Base-by-base conservation (phyloP, 2,888 invertebrate genomes). In the Morpho deidamia region DNA sequence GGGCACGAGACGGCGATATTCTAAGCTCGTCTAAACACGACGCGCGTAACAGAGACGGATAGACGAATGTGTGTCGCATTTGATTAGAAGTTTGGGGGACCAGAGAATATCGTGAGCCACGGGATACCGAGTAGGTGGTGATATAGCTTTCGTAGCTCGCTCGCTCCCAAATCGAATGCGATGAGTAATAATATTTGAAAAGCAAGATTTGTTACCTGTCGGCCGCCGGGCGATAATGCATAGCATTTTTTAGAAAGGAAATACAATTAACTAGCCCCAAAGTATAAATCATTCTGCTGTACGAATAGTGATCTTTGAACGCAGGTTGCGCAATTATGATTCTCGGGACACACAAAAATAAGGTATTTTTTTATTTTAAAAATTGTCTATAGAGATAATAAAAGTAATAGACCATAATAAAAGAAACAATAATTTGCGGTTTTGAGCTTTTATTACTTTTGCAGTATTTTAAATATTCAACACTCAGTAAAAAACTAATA, bases 141-240 rank as follows among this genome's bases (percentile, higher is more conserved):
- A 87, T 89, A 88, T 88, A 90, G 86, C 87, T 88, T 89, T 83
- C 84, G 86, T 82, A 84, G 85, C 65, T 63, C 77, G 81, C 78
- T 76, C 80, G 83, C 77, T 87, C 83, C 85, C 83, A 86, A 87
- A 87, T 87, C 87, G 83, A 85, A 85, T 82, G 73, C 89, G 89
- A 87, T 89, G 89, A 89, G 86, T 89, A 88, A 86, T 86, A 87
- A 82, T 89, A 87, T 88, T 87, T 85, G 85, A 87, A 86, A 88
- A 85, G 81, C 78, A 82, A 87, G 89, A 88, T 87, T 88, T 89
- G 85, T 86, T 88, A 87, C 89, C 89, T 89, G 89, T 86, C 87
- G 78, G 76, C 83, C 83, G 81, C 70, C 73, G 70, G 70, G 72
- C 86, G 87, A 86, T 86, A 85, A 85, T 82, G 74, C 83, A 73